Evolutionary conservation across 2,113 vertebrate genomes (phyloP).

Genomic region (Rhea pennata): DNA sequence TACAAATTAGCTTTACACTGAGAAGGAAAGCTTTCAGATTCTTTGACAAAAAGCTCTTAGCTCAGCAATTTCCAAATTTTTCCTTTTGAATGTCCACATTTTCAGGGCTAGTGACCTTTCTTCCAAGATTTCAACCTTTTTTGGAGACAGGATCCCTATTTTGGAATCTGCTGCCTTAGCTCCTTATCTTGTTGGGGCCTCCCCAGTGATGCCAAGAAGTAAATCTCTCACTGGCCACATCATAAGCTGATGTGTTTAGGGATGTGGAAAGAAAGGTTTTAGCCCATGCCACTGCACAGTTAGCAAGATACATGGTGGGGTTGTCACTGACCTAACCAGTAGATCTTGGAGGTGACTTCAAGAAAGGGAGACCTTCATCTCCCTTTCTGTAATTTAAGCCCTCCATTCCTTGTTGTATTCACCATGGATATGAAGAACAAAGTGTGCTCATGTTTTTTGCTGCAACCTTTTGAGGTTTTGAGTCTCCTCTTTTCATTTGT

Average conservation of each 20-base stretch:
- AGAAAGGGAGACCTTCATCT: background rate
- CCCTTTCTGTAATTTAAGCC: background rate
- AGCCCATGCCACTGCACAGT: background rate
- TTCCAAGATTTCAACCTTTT: background rate
- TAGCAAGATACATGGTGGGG: fast-evolving
- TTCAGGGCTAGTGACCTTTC: background rate
- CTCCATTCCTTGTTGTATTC: background rate
- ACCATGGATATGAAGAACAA: background rate
- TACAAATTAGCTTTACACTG: background rate
- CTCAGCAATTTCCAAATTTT: slow-evolving; percentile 42
- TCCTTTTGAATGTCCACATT: background rate
- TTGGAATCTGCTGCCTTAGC: slow-evolving; percentile 16
- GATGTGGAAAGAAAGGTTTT: background rate
- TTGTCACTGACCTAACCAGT: background rate
- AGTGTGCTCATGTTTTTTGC: fast-evolving
- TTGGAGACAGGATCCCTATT: slow-evolving; percentile 42
- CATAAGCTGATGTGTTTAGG: background rate
- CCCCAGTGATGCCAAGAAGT: background rate
- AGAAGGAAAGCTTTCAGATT: background rate
- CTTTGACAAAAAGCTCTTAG: background rate
- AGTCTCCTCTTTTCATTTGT: background rate
- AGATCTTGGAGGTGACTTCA: background rate
- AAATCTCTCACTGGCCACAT: background rate
- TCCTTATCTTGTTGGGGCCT: background rate
- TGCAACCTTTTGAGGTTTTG: background rate